A percentile compares a stretch with the other conserved stretches of the same genome.
phyloP scores from a whole-genome alignment of 2,797 vertebrate genomes.

The Prionace glauca region DNA sequence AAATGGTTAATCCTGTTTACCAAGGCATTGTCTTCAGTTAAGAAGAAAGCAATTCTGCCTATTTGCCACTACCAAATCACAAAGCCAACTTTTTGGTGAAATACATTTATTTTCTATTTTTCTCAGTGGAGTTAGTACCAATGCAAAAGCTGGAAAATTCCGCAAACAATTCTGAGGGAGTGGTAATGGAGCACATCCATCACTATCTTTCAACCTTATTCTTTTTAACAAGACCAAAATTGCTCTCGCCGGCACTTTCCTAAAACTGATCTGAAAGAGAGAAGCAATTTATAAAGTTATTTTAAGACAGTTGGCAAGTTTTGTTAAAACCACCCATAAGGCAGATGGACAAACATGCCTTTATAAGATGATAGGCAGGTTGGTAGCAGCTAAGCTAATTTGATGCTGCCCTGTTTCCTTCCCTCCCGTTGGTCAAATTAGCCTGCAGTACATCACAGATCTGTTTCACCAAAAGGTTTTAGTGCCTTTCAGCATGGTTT shows the following conservation, averaged over 20 bases:
- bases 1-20: background rate
- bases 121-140: background rate
- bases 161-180: background rate
- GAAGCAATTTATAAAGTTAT: background rate
- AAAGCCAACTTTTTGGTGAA: background rate
- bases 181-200: background rate
- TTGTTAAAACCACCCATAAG: background rate
- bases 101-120: background rate
- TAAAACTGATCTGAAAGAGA: background rate
- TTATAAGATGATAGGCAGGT: background rate
- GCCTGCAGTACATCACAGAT: background rate
- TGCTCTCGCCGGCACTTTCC: background rate
- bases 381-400: background rate
- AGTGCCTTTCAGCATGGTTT: background rate
- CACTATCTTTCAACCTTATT: background rate
- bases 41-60: background rate
- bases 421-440: background rate
- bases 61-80: background rate
- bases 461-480: background rate
- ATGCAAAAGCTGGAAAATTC: background rate
- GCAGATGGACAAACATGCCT: background rate
- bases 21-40: no score
- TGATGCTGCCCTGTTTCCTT: background rate
- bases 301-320: background rate
- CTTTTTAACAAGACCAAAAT: background rate